Evolutionary conservation across 2,888 invertebrate species (phyloP).

Genomic region (Blomia tropicalis): DNA sequence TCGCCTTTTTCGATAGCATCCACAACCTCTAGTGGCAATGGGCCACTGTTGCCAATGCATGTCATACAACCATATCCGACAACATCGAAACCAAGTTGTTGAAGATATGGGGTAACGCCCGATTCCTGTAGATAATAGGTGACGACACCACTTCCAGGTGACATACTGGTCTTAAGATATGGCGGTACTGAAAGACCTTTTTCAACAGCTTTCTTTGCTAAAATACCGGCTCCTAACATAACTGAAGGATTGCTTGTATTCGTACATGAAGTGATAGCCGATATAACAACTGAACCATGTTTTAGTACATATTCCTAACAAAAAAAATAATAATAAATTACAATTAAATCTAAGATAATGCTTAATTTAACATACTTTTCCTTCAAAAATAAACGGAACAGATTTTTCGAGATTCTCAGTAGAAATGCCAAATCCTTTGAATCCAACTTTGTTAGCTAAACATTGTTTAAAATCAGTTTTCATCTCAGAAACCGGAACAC

Average conservation of each 20-base stretch:
- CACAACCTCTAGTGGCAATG: constrained; percentile 73
- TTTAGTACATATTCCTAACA: constrained; percentile 52
- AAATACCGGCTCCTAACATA: constrained; percentile 86
- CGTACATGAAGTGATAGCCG: constrained; percentile 94
- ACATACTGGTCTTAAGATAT: constrained; percentile 89
- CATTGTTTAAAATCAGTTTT: constrained; percentile 71
- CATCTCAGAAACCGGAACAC: constrained; percentile 76
- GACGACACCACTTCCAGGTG: constrained; percentile 88
- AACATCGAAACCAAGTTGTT: constrained; percentile 72
- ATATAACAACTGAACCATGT: constrained; percentile 88
- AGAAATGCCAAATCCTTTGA: constrained; percentile 72
- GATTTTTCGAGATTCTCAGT: constrained; percentile 46
- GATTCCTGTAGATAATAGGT: constrained; percentile 77
- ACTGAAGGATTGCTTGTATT: constrained; percentile 96
- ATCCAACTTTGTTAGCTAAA: constrained; percentile 69
- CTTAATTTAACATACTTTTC: constrained; percentile 33
- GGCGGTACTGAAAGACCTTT: constrained; percentile 72
- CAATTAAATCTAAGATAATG: background rate
- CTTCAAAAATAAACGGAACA: constrained; percentile 64
- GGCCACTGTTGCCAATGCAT: constrained; percentile 95
- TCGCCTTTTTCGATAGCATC: constrained; percentile 85
- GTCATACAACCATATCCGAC: constrained; percentile 99
- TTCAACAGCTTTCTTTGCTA: constrained; percentile 85
- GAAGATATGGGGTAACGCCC: constrained; percentile 71
- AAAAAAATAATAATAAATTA: background rate